phyloP scores from a whole-genome alignment of 2,888 invertebrate species.

The Melinopterus prodromus region DNA sequence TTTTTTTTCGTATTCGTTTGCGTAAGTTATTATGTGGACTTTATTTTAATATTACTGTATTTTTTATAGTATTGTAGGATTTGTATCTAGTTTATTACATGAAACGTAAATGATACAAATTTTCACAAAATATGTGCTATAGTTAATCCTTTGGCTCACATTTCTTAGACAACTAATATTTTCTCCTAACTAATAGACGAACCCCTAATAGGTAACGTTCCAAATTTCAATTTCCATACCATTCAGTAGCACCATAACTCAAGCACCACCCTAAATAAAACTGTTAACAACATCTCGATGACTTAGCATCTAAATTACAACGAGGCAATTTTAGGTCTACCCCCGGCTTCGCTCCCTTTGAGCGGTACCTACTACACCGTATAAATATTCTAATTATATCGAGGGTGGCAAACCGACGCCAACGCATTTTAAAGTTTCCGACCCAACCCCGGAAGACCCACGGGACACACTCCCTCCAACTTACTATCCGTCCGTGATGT shows the following conservation, averaged over 20 bases:
- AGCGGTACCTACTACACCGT: background rate
- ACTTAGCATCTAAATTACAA: constrained; percentile 4
- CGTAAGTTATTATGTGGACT: no score
- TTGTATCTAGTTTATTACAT: no score
- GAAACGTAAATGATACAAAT: no score
- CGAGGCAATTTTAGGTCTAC: background rate
- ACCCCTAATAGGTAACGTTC: background rate
- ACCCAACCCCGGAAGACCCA: background rate
- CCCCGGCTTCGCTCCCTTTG: background rate
- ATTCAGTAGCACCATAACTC: background rate
- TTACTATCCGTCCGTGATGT: background rate
- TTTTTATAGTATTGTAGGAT: no score
- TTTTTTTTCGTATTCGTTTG: no score
- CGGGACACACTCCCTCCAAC: background rate
- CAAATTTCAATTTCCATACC: background rate
- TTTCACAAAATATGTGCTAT: no score
- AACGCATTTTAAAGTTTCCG: background rate
- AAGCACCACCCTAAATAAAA: background rate
- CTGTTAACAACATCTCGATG: background rate
- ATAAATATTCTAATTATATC: background rate
- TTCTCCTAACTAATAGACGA: background rate
- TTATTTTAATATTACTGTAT: no score
- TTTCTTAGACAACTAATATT: background rate
- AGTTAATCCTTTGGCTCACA: no score
- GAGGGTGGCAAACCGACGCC: background rate